A percentile compares a stretch with the other conserved stretches of the same genome.
Evolutionary conservation across 35 echinoderm and acorn worm genomes (phyloP).

Genomic region (Ptychodera flava): DNA sequence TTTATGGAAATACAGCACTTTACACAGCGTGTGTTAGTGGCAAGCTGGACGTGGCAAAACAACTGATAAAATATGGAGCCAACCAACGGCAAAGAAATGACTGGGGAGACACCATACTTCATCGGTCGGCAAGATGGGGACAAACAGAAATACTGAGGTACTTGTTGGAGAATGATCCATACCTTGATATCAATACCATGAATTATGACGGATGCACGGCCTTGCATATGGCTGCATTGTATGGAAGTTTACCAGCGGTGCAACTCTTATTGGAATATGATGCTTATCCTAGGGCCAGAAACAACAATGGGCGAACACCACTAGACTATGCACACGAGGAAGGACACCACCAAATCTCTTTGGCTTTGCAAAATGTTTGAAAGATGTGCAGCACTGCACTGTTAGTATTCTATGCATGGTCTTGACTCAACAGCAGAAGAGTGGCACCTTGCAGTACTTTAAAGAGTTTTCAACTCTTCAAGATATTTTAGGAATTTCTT

Average conservation of each 20-base stretch:
- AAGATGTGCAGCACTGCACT: too few relatives aligned
- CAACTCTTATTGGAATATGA: neutral
- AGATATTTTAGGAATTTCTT: too few relatives aligned
- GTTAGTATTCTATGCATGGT: too few relatives aligned
- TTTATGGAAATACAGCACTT: neutral
- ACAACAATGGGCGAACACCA: neutral
- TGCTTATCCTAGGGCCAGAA: neutral
- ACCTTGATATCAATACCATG: neutral
- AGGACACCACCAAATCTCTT: neutral
- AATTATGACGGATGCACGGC: neutral
- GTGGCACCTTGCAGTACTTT: too few relatives aligned
- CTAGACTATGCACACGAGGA: neutral
- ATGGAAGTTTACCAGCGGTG: neutral
- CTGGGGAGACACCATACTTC: neutral
- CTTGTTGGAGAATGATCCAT: neutral
- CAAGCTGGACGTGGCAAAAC: neutral
- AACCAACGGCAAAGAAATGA: neutral
- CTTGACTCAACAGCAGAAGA: too few relatives aligned
- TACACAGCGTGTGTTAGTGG: neutral
- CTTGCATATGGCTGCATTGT: neutral
- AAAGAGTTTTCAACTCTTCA: too few relatives aligned
- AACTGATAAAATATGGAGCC: neutral
- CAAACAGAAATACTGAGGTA: neutral
- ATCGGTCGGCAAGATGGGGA: neutral
- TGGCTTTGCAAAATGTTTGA: neutral